Base-by-base conservation (phyloP, 2,113 vertebrate species). In the Gasterosteus nipponicus region DNA sequence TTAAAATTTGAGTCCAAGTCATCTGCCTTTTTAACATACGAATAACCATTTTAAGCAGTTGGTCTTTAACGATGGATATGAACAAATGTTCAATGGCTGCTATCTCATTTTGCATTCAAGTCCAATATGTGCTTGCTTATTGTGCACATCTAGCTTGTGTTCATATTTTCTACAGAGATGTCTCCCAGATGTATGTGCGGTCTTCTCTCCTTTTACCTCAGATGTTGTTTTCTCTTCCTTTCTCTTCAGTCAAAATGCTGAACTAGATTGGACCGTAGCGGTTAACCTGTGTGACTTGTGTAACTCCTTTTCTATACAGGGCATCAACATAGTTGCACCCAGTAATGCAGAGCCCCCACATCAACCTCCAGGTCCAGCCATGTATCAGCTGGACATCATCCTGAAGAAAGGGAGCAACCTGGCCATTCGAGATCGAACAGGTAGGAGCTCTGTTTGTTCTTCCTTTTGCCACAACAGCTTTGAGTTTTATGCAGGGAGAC, bases 361-460 rank as follows among this genome's bases (percentile, higher is more conserved):
- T 26, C 75, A 54, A 11, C 70, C 92, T 53, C 86, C 86, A 7
- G 92, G 94, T 63, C 94, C 96, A 80, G 92, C 94, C 86, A 97
- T 98, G 96, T 98, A 96, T 94, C 97, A 97, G 89, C 66, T 98
- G 95, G 96, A 97, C n/a, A 73, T 98, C 74, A 92, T 96, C 81
- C 92, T 98, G 61, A 96, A 93, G 93, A 97, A 94, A 92, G 97
- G 97, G 89, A 95, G 95, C 80, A 96, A 96, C 90, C 93, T 99
- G 82, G 97, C 97, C 86, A 97, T 96, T 74, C 93, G 96, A 41
- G 97, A 98, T 89, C 92, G 97, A 74, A 96, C 96, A 93, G 97
- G 97, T 98, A 94, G 88, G 93, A 65, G 49, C 31, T 73, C n/a
- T n/a, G 5, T 46, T 75, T 71, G 3, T 42, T 59, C 10, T 68